Conservation (phyloP, 2,797 vertebrate genomes). For the Kryptolebias ocellatus region DNA sequence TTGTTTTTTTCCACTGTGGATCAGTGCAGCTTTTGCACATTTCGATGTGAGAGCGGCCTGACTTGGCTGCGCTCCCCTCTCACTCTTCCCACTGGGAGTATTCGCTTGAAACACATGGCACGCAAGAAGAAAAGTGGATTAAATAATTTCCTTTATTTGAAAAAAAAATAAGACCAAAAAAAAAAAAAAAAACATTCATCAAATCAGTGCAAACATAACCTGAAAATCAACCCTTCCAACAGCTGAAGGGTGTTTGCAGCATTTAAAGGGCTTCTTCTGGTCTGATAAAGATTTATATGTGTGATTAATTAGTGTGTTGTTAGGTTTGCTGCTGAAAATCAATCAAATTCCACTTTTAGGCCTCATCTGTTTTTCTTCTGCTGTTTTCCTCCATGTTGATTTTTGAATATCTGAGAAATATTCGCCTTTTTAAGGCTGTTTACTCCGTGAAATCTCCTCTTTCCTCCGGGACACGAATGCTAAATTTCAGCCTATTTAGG, state of each 20-base stretch:
- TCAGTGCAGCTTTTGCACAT: conserved; percentile 2
- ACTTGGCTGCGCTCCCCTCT: neutral
- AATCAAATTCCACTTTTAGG: neutral
- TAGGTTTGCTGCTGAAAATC: conserved; percentile 1
- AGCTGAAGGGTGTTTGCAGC: neutral
- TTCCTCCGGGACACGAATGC: conserved; percentile 16
- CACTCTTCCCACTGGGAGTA: conserved; percentile 1
- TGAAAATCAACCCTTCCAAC: neutral
- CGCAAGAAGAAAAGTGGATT: neutral
- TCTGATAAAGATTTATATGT: neutral
- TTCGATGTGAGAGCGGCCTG: neutral
- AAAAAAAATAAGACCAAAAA: neutral
- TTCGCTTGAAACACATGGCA: neutral
- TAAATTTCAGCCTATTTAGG: conserved; percentile 15
- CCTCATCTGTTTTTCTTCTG: conserved; percentile 13
- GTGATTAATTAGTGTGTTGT: neutral
- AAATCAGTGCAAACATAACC: neutral
- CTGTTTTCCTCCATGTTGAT: conserved; percentile 10
- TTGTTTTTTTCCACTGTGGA: neutral
- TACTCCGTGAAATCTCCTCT: conserved; percentile 17
- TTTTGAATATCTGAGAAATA: conserved; percentile 17
- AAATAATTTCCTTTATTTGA: conserved; percentile 3
- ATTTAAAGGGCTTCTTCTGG: neutral
- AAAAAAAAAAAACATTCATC: neutral
- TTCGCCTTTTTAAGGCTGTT: conserved; percentile 34